A percentile compares a stretch with the other conserved stretches of the same genome.
phyloP scores from a whole-genome alignment of 2,113 vertebrate genomes.

The Anhinga rufa region DNA sequence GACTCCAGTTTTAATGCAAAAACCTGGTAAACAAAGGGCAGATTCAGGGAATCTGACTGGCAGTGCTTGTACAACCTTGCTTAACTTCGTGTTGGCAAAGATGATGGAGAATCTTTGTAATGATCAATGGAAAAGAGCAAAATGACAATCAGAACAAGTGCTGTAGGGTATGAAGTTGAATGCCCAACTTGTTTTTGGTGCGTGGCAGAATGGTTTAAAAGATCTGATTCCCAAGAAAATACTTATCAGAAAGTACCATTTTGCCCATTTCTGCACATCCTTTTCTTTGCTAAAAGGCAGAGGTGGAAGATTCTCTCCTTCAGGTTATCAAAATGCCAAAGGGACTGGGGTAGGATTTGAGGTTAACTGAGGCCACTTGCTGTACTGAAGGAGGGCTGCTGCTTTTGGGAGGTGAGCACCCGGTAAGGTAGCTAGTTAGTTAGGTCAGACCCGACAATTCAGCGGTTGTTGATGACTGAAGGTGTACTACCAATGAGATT shows the following conservation, averaged over 20 bases:
- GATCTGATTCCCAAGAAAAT: background rate
- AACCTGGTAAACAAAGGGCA: background rate
- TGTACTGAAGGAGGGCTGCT: background rate
- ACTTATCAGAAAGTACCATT: background rate
- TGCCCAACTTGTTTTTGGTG: background rate
- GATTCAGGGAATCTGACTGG: background rate
- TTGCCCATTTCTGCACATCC: background rate
- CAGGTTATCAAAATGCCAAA: background rate
- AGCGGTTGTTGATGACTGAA: background rate
- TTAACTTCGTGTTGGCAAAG: background rate
- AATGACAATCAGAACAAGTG: background rate
- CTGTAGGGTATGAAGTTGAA: background rate
- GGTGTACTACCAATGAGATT: background rate
- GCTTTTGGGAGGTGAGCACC: background rate
- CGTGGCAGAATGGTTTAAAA: background rate
- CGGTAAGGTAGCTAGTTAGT: background rate
- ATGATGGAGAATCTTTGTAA: background rate
- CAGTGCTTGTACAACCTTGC: background rate
- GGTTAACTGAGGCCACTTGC: background rate
- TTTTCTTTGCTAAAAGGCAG: background rate
- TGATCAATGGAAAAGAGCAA: background rate
- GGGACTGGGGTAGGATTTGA: background rate
- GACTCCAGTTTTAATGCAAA: background rate
- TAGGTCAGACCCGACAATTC: background rate
- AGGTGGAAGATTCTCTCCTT: background rate